Evolutionary conservation across 1,140 invertebrate genomes (phyloP), one percentile per base, ranked within the genome.

Genomic region (Meloidogyne hapla): DNA sequence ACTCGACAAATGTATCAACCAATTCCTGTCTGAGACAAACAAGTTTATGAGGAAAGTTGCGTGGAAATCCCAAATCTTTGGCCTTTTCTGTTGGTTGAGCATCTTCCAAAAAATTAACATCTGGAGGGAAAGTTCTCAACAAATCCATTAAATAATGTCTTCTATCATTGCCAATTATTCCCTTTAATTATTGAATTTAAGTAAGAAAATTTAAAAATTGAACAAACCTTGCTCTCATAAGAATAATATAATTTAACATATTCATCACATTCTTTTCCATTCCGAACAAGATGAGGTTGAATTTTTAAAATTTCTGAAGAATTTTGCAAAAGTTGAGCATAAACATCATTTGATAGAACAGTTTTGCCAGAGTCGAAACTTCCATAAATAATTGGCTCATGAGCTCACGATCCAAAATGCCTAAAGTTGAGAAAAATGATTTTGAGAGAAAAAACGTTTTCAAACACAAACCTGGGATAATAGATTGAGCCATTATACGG

Each of bases 341-440:
- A 99, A 88, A 96, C 96, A 9, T 93, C 83, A 26, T 73, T 70
- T 9, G 82, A 74, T 9, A 79, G 75, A 26, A 84, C 83, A 23
- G 84, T 85, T 63, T 84, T 84, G 23, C 97, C 96, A 90, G 98
- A 99, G 89, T 99, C 97, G 80, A 98, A 95, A 18, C 95, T 98
- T 9, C 97, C 97, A 88, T 99, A 99, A 2, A 99, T 95, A 15
- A 99, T 96, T 25, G 94, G 96, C 88, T 99, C 95, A 88, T 99
- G 96, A 99, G 96, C 88, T 99, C 96, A 71, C 95, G 91, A 89
- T 99, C 97, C 74, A 99, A 88, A 85, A 99, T 99, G 42, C 96
- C 48, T 56, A 56, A n/a, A 56, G 5, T 48, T 48, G 1, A 48
- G n/a, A n/a, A 2, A 18, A 48, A 18, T 18, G 12, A 42, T 13